Conservation (phyloP, 2,888 invertebrate species). For the Creontiades dilutus region DNA sequence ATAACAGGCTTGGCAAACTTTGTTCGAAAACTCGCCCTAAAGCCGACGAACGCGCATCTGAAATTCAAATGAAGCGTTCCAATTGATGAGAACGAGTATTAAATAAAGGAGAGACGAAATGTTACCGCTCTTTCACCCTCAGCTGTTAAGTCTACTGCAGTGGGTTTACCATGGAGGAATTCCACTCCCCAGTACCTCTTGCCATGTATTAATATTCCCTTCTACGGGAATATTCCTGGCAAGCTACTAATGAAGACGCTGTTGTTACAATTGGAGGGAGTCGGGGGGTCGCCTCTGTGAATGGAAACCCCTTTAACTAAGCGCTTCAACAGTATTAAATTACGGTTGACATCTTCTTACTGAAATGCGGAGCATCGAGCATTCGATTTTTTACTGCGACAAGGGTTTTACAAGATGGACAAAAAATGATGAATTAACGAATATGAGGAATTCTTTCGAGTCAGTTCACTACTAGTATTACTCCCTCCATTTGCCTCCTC, state of each 20-base stretch:
- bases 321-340: neutral
- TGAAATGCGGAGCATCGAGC: neutral
- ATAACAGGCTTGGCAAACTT: conserved; percentile 13
- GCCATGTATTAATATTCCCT: neutral
- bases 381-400: too few relatives aligned
- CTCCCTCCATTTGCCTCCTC: too few relatives aligned
- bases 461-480: too few relatives aligned
- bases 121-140: conserved; percentile 2
- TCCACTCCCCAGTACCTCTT: neutral
- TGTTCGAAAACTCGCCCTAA: conserved; percentile 10
- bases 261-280: conserved; percentile 13
- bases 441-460: too few relatives aligned
- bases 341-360: neutral
- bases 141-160: conserved; percentile 30
- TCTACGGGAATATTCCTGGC: conserved; percentile 10
- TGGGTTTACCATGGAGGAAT: conserved; percentile 14
- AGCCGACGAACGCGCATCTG: conserved; percentile 24
- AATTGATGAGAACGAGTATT: conserved; percentile 32
- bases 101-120: neutral
- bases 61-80: conserved; percentile 55
- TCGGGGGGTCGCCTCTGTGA: neutral
- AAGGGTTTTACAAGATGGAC: too few relatives aligned
- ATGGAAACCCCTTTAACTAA: conserved; percentile 18
- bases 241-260: neutral
- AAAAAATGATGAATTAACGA: too few relatives aligned